Evolutionary conservation across 2,888 invertebrate species (phyloP).

Genomic region (Hydrotaea diabolus): DNA sequence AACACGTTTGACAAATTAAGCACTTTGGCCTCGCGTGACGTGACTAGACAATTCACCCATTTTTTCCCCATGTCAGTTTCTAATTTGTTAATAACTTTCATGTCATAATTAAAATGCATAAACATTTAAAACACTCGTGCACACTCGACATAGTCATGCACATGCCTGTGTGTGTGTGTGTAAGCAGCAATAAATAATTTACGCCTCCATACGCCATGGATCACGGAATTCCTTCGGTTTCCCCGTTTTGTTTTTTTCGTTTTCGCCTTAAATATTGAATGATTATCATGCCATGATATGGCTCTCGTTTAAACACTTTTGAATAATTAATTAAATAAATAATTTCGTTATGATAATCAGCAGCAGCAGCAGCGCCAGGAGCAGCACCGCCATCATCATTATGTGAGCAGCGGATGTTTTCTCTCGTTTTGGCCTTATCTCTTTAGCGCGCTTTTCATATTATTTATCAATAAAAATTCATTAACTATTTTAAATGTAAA

Average conservation of each 20-base stretch:
- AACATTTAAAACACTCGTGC: no score
- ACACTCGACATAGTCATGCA: no score
- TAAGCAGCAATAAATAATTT: background rate
- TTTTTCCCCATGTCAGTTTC: no score
- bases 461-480: constrained; percentile 40
- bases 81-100: no score
- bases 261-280: constrained; percentile 25
- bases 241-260: no score
- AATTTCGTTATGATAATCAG: constrained; percentile 35
- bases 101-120: no score
- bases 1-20: no score
- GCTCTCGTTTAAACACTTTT: constrained; percentile 35
- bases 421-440: background rate
- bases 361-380: background rate
- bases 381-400: background rate
- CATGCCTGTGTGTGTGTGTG: background rate
- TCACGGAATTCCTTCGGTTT: background rate
- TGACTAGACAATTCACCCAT: no score
- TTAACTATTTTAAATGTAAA: constrained; percentile 34
- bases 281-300: background rate
- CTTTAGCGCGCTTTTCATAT: background rate
- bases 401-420: background rate
- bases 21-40: no score
- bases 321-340: constrained; percentile 45
- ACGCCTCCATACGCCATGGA: background rate